Base-by-base conservation (phyloP, 2,888 invertebrate genomes). In the Coleophora deauratella region DNA sequence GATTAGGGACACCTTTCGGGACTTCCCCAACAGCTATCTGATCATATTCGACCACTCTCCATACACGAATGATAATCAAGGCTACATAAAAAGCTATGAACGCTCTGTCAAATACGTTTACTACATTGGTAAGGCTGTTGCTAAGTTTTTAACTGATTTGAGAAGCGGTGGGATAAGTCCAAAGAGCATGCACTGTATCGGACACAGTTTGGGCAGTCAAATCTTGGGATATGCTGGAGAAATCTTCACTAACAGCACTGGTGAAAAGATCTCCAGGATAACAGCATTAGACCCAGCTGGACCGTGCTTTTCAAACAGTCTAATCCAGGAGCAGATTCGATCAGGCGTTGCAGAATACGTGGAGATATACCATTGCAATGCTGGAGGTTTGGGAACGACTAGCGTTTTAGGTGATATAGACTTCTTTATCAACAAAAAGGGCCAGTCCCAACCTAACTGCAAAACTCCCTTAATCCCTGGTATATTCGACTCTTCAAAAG, bases 291-390 rank as follows among this genome's bases (percentile, higher is more conserved):
- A 85, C 37, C 85, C 85, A 1, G 85, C 85, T 37, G 84, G 84
- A 0, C 85, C 85, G 3, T 85, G 84, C 43, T 85, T 80, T 45
- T 66, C 75, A 0, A 73, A 77, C 15, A 76, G 72, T 42, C 52
- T 66, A 0, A 66, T 73, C 1, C 59, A 79, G 35, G 75, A 86
- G 12, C 80, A 88, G 50, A 62, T 90, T 0, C 75, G 87, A 37
- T 72, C 82, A 13, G 81, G 82, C 4, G 87, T 89, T 21, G 90
- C 90, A 0, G 72, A 80, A 0, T 88, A 89, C 51, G 90, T 90
- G 0, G 89, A 89, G 55, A 82, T 87, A 0, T 82, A 89, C 46
- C 90, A 90, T 55, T 90, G 89, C 27, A 88, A 88, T 47, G 86
- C 86, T 42, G 89, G 88, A 10, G 75, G 73, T 0, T 57, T 88